Conservation (phyloP, 2,113 vertebrate species). For the zebrafish (Danio rerio) region GRCz12tu NC_133180.1:30674501-30675000, state of each 20-base stretch:
- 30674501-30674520: background rate
- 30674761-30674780: conserved; percentile 89
- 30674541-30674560: background rate
- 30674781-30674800: conserved; percentile 59
- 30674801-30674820: no score
- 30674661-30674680: conserved; percentile 92
- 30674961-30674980: no score
- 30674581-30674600: conserved; percentile 74
- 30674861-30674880: no score
- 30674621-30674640: conserved; percentile 89
- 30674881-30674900: no score
- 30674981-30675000: no score
- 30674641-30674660: conserved; percentile 87
- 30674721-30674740: conserved; percentile 84
- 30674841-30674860: no score
- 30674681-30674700: conserved; percentile 75
- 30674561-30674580: background rate
- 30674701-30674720: conserved; percentile 93
- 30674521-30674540: background rate
- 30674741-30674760: conserved; percentile 82
- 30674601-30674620: conserved; percentile 85
- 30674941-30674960: no score
- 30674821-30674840: no score
- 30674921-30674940: no score
- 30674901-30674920: no score